phyloP scores from a whole-genome alignment of 2,113 vertebrate genomes.

The Scopus umbretta region DNA sequence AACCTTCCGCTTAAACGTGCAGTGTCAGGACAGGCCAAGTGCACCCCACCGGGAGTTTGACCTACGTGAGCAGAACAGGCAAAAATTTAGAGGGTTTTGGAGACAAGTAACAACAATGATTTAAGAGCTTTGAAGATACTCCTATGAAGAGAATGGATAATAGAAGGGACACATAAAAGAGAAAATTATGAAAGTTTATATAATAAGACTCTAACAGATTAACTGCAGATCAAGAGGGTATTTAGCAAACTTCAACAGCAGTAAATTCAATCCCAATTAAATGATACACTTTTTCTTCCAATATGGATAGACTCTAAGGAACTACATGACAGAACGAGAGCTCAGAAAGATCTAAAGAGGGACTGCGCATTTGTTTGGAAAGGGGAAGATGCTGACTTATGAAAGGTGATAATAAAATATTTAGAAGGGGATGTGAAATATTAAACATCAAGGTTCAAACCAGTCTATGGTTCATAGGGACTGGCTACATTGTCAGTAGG shows the following conservation, averaged over 20 bases:
- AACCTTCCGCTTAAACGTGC: neutral
- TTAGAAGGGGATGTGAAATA: neutral
- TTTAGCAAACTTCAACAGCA: neutral
- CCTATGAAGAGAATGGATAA: neutral
- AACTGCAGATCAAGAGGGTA: neutral
- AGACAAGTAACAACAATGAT: neutral
- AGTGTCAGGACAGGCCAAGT: neutral
- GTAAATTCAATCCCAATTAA: neutral
- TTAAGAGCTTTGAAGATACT: neutral
- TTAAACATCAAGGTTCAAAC: neutral
- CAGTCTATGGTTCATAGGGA: neutral
- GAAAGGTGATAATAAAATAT: neutral
- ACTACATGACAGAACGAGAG: neutral
- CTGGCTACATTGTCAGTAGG: neutral
- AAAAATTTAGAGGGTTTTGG: neutral
- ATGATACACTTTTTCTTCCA: neutral
- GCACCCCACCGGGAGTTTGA: neutral
- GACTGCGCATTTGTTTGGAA: neutral
- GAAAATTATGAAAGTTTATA: neutral
- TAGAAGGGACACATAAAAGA: neutral
- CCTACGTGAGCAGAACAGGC: neutral
- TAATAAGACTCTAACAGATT: neutral
- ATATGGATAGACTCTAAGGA: neutral
- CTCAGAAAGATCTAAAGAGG: neutral
- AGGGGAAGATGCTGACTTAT: neutral